Evolutionary conservation across 2,113 vertebrate species (phyloP).

Genomic region (Rana temporaria): DNA sequence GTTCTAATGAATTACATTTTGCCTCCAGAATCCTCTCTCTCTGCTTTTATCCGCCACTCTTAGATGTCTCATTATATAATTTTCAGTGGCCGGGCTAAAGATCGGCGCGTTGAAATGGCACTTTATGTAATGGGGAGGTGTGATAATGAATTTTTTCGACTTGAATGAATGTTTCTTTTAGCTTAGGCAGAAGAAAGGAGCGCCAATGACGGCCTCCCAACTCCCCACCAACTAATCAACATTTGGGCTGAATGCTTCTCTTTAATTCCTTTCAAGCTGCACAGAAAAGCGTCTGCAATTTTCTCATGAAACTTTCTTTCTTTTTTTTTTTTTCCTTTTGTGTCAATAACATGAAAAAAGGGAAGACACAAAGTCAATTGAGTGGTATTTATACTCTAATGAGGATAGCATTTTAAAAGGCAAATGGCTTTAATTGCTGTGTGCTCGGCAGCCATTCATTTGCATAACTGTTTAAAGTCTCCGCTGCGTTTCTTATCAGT

Average conservation of each 20-base stretch:
- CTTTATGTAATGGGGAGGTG: slow-evolving; percentile 51
- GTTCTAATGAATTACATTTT: neutral
- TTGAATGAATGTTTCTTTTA: slow-evolving; percentile 51
- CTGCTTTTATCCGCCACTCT: slow-evolving; percentile 25
- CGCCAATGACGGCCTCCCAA: slow-evolving; percentile 43
- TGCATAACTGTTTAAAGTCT: slow-evolving; percentile 56
- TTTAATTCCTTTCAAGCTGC: slow-evolving; percentile 45
- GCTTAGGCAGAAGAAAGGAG: slow-evolving; percentile 47
- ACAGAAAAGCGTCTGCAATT: slow-evolving; percentile 41
- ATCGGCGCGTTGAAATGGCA: slow-evolving; percentile 19
- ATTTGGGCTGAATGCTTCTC: slow-evolving; percentile 26
- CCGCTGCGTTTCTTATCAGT: slow-evolving; percentile 49
- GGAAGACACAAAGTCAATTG: slow-evolving; percentile 57
- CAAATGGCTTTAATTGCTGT: slow-evolving; percentile 58
- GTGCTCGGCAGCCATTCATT: slow-evolving; percentile 50
- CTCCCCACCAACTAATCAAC: slow-evolving; percentile 14
- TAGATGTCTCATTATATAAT: slow-evolving; percentile 32
- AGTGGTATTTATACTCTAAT: slow-evolving; percentile 58
- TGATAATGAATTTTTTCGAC: slow-evolving; percentile 54
- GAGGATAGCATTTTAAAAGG: slow-evolving; percentile 55
- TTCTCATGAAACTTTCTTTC: slow-evolving; percentile 25
- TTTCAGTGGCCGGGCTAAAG: slow-evolving; percentile 41
- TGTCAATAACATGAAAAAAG: slow-evolving; percentile 58
- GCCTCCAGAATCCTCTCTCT: neutral
- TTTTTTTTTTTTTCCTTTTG: slow-evolving; percentile 31